Conservation (phyloP, 2,113 vertebrate species). For the Martes martes region DNA sequence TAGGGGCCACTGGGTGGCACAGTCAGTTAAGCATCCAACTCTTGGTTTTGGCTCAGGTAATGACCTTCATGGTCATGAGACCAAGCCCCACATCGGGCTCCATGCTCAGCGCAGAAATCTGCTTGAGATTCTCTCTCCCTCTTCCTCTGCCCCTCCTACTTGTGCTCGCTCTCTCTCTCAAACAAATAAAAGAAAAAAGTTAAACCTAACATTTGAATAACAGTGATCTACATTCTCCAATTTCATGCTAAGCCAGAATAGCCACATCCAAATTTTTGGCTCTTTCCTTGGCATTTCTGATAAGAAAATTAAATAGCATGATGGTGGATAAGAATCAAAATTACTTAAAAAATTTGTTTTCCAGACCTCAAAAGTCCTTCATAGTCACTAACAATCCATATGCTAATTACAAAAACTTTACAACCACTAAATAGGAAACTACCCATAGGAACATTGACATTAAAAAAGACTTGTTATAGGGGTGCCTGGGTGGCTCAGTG, state of each 20-base stretch:
- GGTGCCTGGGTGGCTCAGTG: too few relatives aligned
- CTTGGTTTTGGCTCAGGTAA: neutral
- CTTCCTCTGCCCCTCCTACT: neutral
- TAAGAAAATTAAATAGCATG: slow-evolving; percentile 34
- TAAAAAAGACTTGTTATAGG: neutral
- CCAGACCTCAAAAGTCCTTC: slow-evolving; percentile 12
- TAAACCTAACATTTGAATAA: slow-evolving; percentile 28
- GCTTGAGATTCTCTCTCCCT: neutral
- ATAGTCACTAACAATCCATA: neutral
- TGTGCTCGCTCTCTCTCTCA: neutral
- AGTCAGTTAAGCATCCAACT: neutral
- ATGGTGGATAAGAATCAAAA: slow-evolving; percentile 42
- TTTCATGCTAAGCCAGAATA: slow-evolving; percentile 42
- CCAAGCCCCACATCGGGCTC: neutral
- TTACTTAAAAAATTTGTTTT: slow-evolving; percentile 44
- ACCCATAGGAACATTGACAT: neutral
- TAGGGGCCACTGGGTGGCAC: neutral
- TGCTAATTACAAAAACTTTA: slow-evolving; percentile 34
- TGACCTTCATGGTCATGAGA: neutral
- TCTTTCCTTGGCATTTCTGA: slow-evolving; percentile 30
- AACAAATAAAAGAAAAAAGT: slow-evolving; percentile 21
- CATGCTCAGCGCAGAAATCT: neutral
- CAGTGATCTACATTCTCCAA: slow-evolving; percentile 4
- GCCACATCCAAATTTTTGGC: neutral
- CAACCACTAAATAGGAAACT: slow-evolving; percentile 24